Percentiles rank a stretch among this genome's conserved stretches.
Conservation (phyloP, 2,797 vertebrate genomes). For the Limosa lapponica region DNA sequence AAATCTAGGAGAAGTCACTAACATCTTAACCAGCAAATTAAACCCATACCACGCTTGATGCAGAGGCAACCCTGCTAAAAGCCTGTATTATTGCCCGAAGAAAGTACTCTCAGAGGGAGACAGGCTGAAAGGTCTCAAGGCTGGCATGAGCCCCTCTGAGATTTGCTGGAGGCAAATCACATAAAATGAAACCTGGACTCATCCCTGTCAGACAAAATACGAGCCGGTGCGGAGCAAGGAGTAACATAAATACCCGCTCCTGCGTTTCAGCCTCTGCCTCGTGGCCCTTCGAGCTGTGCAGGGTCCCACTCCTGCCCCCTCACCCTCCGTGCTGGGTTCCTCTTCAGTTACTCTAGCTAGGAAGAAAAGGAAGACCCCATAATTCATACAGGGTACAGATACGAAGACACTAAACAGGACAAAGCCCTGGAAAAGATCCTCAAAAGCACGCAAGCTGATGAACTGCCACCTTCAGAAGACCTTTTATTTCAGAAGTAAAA, state of each 20-base stretch:
- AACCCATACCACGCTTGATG: not conserved
- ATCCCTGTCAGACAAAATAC: not conserved
- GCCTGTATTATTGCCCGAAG: not conserved
- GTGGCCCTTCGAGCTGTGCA: not conserved
- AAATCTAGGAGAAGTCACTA: not conserved
- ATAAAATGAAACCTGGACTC: not conserved
- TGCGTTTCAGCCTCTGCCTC: not conserved
- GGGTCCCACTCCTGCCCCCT: not conserved
- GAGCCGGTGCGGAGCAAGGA: not conserved
- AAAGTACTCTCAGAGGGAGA: not conserved
- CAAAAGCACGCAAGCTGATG: not conserved
- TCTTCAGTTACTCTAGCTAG: not conserved
- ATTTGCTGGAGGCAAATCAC: not conserved
- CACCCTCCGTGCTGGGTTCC: not conserved
- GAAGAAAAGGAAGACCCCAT: not conserved
- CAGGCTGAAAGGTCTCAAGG: not conserved
- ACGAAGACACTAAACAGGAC: fast-evolving
- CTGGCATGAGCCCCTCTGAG: not conserved
- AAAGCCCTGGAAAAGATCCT: not conserved
- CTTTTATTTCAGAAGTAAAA: not conserved
- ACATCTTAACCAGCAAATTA: constrained; percentile 27
- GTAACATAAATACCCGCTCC: not conserved
- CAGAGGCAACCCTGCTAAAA: not conserved
- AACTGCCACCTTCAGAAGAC: not conserved
- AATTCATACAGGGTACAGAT: not conserved